Conservation (phyloP, 2,113 vertebrate genomes). For the Pristiophorus japonicus region DNA sequence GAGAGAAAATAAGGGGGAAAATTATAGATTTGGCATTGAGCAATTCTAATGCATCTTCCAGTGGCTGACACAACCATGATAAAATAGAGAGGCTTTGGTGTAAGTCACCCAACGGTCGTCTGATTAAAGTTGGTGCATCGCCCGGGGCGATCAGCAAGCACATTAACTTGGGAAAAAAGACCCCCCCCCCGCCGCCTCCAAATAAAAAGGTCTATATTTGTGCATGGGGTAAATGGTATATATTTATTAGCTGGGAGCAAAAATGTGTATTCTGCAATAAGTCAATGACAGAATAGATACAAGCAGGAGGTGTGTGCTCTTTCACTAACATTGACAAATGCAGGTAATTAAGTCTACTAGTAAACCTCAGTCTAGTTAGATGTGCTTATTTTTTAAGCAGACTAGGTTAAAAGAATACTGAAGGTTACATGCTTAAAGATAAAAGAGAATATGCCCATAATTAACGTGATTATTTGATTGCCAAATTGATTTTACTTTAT, state of each 20-base stretch:
- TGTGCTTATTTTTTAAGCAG: not conserved
- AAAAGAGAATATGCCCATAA: not conserved
- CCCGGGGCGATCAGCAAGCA: not conserved
- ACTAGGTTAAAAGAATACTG: not conserved
- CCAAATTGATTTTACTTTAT: not conserved
- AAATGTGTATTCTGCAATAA: not conserved
- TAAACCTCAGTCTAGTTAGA: not conserved
- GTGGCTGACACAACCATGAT: not conserved
- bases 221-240: not conserved
- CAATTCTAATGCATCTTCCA: not conserved
- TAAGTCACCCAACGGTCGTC: not conserved
- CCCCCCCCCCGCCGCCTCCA: too few relatives aligned
- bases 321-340: not conserved
- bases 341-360: not conserved
- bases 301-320: not conserved
- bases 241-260: not conserved
- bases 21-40: not conserved
- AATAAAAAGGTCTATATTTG: not conserved
- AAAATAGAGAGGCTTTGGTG: not conserved
- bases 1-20: not conserved
- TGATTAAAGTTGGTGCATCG: not conserved
- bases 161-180: not conserved
- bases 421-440: not conserved
- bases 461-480: not conserved
- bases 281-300: not conserved